Base-by-base conservation (phyloP, 2,113 vertebrate genomes). In the Tetraodon nigroviridis region DNA sequence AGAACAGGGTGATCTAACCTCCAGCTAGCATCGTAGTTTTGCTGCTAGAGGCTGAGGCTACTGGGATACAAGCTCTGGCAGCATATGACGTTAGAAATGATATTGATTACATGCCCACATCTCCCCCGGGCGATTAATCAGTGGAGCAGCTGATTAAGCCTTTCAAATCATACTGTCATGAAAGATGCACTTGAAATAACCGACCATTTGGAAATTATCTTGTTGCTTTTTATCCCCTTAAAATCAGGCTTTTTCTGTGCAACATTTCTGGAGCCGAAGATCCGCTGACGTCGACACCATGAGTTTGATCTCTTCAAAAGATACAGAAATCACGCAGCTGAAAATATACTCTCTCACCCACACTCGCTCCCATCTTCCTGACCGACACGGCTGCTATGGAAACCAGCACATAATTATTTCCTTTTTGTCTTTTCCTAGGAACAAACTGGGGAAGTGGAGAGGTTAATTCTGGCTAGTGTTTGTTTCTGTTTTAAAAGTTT, bases 331-430 rank as follows among this genome's bases (percentile, higher is more conserved):
- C 24, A 27, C 7, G 24, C 24, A 6, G 24, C 24, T 27, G 2
- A 27, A 27, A 27, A 27, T 27, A 37, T 37, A 11, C 32, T 37
- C 12, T 37, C 32, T 37, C 32, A 27, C 21, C 40, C 24, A 50
- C 61, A 19, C 50, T 50, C 64, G 17, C 50, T 20, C 2, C 0
- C 57, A 61, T 61, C 40, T 20, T 37, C 50, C 55, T 71, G 52
- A 79, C 61, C 64, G 15, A 65, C 61, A 65, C 68, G 61, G 79
- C 75, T 82, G 71, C 76, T 70, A 82, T 71, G 79, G 76, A 66
- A 82, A 80, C 79, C 24, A 17, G 60, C 64, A 65, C 58, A 48
- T 51, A 2, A 51, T 44, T 8, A n/a, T 17, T 61, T 64, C 42
- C 11, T 24, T 20, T 55, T 66, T 67, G 2, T 58, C 41, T 64